A percentile compares a stretch with the other conserved stretches of the same genome.
phyloP scores from a whole-genome alignment of 2,113 vertebrate genomes.

The Callipepla californica region DNA sequence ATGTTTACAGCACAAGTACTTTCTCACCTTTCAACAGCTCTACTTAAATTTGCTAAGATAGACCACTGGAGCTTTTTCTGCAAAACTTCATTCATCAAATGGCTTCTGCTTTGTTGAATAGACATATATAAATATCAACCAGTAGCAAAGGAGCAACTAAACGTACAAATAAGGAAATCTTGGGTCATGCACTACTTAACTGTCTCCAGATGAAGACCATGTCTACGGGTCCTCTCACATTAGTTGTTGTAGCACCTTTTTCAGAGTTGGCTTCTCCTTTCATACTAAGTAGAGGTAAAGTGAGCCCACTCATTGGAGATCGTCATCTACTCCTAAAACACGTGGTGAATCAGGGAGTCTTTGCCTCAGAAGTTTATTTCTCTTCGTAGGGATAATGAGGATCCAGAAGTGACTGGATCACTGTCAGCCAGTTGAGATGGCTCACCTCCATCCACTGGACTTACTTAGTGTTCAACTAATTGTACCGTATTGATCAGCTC shows the following conservation, averaged over 20 bases:
- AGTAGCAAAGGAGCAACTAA: conserved; percentile 25
- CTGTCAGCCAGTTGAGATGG: neutral
- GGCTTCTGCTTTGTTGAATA: neutral
- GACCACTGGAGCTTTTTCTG: conserved; percentile 1
- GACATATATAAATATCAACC: neutral
- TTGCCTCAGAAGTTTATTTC: neutral
- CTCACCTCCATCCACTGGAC: neutral
- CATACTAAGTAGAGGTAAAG: neutral
- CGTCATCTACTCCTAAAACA: neutral
- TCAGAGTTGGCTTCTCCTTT: neutral
- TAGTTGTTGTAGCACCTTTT: neutral
- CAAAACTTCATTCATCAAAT: conserved; percentile 50
- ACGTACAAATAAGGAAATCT: neutral
- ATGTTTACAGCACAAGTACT: conserved; percentile 55
- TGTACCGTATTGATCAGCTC: neutral
- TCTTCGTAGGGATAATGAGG: neutral
- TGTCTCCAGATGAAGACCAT: neutral
- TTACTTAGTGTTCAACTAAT: neutral
- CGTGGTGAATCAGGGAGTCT: neutral
- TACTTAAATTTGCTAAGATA: neutral
- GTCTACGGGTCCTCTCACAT: neutral
- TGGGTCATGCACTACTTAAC: neutral
- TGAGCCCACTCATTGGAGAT: neutral
- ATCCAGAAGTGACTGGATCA: neutral
- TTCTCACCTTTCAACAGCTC: conserved; percentile 58